Evolutionary conservation across 2,113 vertebrate genomes (phyloP), one percentile per base, ranked within the genome.

Genomic region (Sclerurus mexicanus): DNA sequence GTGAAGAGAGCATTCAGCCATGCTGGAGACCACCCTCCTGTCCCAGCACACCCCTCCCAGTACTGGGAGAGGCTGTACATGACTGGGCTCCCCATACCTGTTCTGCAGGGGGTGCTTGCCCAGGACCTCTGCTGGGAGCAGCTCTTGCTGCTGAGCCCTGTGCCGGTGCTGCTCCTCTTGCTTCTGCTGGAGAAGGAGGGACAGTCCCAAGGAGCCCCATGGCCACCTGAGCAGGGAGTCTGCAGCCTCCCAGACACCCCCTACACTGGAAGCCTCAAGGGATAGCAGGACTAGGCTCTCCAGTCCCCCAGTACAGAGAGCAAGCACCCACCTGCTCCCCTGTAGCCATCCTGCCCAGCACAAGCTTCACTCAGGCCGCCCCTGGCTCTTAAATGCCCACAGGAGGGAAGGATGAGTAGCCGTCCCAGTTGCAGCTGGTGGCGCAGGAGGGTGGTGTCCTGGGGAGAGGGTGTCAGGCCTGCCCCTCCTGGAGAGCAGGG

Each of bases 31-130:
- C 10, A 4, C 4, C 3, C 2, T 25, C 12, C 52, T 71, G 42
- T 24, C 22, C 47, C n/a, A 7, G 7, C 14, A 63, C 31, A 12
- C 24, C 15, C 23, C 33, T 87, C 33, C 30, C 20, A 13, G 22
- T 3, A 2, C 35, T 42, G 35, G 17, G 63, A 37, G 46, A 49
- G 25, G 23, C 31, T 76, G 25, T 12, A 31, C 8, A 3, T 1
- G 4, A 15, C 71, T 37, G 9, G 33, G 7, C 6, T 4, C 22
- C 53, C 33, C 44, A 5, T 94, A 94, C 95, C 96, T 96, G 84
- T 95, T 95, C 74, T 98, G 98, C 79, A 99, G 88, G 0, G 97
- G 98, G 58, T 99, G 98, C 69, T 98, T 96, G 69, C 90, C 87
- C 25, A 59, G 72, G 42, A 62, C 92, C 23, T 88, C 96, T 14